Conservation (phyloP, 2,797 vertebrate species). For the Gallinago stenura region DNA sequence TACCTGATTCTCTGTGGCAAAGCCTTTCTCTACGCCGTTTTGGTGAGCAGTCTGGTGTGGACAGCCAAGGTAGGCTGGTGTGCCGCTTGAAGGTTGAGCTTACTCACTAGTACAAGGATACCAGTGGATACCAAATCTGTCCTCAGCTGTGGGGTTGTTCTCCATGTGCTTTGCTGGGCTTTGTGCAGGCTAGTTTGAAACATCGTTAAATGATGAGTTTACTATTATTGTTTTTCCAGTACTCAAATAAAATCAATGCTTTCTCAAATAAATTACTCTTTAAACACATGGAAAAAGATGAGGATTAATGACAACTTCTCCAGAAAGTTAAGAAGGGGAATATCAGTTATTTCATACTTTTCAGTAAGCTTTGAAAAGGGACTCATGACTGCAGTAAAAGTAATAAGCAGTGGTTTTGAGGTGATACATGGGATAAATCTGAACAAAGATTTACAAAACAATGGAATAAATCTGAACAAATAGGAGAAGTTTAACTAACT, state of each 20-base stretch:
- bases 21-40: conserved; percentile 69
- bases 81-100: neutral
- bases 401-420: neutral
- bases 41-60: conserved; percentile 68
- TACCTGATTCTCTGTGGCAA: conserved; percentile 77
- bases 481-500: neutral
- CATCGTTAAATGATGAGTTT: neutral
- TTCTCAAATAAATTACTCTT: neutral
- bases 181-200: neutral
- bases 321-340: neutral
- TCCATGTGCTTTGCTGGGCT: neutral
- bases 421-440: neutral
- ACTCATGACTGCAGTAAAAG: neutral
- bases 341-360: neutral
- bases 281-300: neutral
- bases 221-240: neutral
- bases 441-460: neutral
- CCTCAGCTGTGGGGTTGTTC: neutral
- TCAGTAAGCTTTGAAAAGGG: neutral
- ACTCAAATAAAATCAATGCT: neutral
- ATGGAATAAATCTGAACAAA: neutral
- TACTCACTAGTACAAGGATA: neutral
- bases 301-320: neutral
- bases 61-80: conserved; percentile 56
- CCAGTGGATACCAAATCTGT: neutral